Conservation (phyloP, 2,797 vertebrate genomes). For the Melopsittacus undulatus region DNA sequence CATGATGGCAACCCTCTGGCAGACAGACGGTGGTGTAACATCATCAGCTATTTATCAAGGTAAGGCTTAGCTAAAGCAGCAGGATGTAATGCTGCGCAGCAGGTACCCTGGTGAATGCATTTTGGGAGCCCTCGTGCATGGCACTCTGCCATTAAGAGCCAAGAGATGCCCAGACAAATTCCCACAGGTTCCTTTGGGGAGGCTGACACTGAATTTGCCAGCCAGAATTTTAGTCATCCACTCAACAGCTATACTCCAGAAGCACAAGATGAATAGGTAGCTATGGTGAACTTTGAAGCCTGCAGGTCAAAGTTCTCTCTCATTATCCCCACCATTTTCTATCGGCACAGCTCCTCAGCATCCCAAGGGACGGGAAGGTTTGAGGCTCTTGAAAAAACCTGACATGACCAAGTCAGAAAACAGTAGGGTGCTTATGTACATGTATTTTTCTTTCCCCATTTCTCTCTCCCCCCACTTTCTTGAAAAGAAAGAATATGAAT, state of each 20-base stretch:
- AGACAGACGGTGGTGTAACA: background rate
- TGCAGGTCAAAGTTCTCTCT: conserved; percentile 69
- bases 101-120: conserved; percentile 8
- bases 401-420: conserved; percentile 43
- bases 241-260: background rate
- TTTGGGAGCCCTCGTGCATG: background rate
- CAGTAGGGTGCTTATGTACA: conserved; percentile 68
- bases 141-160: conserved; percentile 32
- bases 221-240: conserved; percentile 3
- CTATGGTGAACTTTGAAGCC: conserved; percentile 54
- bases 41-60: background rate
- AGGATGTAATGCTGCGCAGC: background rate
- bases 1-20: background rate
- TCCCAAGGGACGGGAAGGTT: conserved; percentile 25
- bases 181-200: background rate
- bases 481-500: conserved; percentile 28
- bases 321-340: conserved; percentile 73
- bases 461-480: conserved; percentile 14
- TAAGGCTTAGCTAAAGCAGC: background rate
- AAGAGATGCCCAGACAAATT: conserved; percentile 1
- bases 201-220: background rate
- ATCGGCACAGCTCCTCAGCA: conserved; percentile 50
- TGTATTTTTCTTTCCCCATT: conserved; percentile 1
- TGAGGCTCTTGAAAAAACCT: conserved; percentile 39
- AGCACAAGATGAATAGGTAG: conserved; percentile 72